Conservation (phyloP, 2,888 invertebrate genomes). For the Amphipoea oculea region DNA sequence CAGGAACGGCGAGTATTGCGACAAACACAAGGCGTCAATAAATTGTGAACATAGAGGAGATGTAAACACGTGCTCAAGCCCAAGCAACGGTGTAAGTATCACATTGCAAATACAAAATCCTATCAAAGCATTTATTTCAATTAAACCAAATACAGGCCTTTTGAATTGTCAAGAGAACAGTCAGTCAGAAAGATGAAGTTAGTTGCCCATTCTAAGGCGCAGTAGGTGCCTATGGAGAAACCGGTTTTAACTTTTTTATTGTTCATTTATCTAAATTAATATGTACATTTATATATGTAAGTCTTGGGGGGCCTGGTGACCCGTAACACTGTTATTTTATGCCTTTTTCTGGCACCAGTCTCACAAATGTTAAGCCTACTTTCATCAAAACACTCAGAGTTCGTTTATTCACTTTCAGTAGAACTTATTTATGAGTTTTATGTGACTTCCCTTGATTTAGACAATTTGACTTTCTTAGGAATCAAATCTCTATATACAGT, state of each 20-base stretch:
- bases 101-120: not conserved
- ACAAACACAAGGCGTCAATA: conserved; percentile 32
- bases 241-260: not conserved
- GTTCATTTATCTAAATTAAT: not conserved
- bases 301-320: too few species aligned
- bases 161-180: not conserved
- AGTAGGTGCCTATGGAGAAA: not conserved
- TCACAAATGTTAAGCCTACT: not conserved
- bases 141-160: not conserved
- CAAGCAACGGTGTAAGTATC: conserved; percentile 73
- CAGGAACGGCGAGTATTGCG: conserved; percentile 75
- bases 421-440: not conserved
- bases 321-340: not conserved
- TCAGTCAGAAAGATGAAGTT: not conserved
- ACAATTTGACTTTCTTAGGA: not conserved
- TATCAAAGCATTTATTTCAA: not conserved
- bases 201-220: not conserved
- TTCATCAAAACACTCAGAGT: not conserved
- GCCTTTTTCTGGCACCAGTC: not conserved
- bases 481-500: not conserved
- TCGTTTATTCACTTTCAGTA: not conserved
- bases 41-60: conserved; percentile 75
- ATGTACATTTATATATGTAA: too few species aligned
- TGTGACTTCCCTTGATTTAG: not conserved
- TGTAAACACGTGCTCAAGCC: conserved; percentile 68